Evolutionary conservation across 2,888 invertebrate genomes (phyloP), one percentile per base, ranked within the genome.

Genomic region (Drosophila maculinotata): DNA sequence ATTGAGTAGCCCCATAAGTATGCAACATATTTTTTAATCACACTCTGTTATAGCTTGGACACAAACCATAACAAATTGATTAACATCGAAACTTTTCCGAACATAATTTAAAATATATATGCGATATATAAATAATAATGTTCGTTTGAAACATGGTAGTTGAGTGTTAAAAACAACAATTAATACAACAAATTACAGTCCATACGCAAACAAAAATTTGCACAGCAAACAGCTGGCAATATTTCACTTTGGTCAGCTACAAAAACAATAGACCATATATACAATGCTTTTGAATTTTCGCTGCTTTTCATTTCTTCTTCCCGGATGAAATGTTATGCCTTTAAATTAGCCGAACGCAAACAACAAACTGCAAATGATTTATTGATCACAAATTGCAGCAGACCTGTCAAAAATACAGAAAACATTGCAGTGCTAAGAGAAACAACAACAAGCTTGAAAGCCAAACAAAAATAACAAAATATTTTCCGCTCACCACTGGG

Each of bases 401-500:
- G 28, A 38, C 17, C 49, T 52, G 42, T 23, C 25, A 49, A 56
- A 58, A 63, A 42, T 45, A 14, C 41, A 48, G 33, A 47, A 56
- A 12, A 38, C 17, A 39, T 23, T 23, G 45, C 60, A 33, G 7
- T 33, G 33, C 28, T n/a, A 49, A 68, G 45, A 39, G 15, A n/a
- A 33, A 47, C 33, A 42, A 8, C 42, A 51, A n/a, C n/a, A 36
- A 39, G 44, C 30, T 35, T 35, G 10, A 25, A 45, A 56, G 26
- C 10, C 28, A 17, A 12, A 10, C 30, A 23, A 38, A 31, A 28
- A 25, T 20, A 20, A 48, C 7, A 15, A 25, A 48, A 66, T 56
- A 60, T 69, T 71, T 70, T 53, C 54, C 57, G 38, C 49, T 62
- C 62, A 59, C 71, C 84, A 52, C 88, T 60, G 70, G 84, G 84